Evolutionary conservation across 2,888 invertebrate genomes (phyloP), one percentile per base, ranked within the genome.

Genomic region (Lampropteryx suffumata): DNA sequence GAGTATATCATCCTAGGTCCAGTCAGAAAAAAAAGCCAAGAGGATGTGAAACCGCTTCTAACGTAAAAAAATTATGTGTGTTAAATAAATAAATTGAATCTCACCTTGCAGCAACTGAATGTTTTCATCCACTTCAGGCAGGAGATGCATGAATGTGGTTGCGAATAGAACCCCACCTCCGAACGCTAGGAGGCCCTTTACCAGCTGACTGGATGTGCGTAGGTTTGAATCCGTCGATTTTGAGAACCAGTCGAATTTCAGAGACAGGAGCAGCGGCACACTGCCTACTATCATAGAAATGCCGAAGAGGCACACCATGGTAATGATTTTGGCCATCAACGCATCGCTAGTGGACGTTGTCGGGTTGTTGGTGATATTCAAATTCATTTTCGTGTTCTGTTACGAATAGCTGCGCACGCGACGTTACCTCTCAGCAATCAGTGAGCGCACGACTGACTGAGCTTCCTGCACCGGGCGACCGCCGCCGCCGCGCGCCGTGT

Each of bases 131-230:
- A 96, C 95, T 87, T 96, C 96, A 5, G 96, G 96, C 48, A 96
- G 79, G 64, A 97, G 83, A 74, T 97, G 96, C 69, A 96, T 88
- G 69, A 97, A 96, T 1, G 95, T 95, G 3, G 96, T 97, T 59
- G 94, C 94, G 42, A 97, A 90, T 5, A 97, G 84, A 0, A 96
- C 96, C 4, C 96, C 96, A 6, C 96, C 96, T 7, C 96, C 96
- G 60, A 96, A 94, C 40, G 95, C 93, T 35, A 96, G 80, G 6
- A 95, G 74, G n/a, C 94, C 88, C 61, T 92, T 87, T 33, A 94
- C 92, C 13, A 92, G 65, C 62, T 69, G 73, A 64, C 90, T 91
- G 3, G 92, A 92, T 24, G 85, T 78, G 35, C 84, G 74, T 69
- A 92, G 82, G 54, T 90, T 79, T 7, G 85, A 71, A 37, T 81